phyloP scores from a whole-genome alignment of 53 echinoderm and acorn worm species.

The Holothuria scabra region DNA sequence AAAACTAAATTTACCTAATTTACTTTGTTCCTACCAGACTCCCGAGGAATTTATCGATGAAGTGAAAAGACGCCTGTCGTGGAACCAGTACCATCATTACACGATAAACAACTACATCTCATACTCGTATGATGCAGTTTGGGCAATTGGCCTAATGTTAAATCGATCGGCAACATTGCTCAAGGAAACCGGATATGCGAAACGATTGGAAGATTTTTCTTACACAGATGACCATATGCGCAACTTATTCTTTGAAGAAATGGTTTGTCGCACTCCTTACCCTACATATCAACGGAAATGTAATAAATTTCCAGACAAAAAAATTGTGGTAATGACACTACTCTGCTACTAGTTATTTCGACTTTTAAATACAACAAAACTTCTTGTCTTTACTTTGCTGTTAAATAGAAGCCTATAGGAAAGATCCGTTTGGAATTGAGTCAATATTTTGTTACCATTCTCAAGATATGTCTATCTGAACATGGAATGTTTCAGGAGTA shows the following conservation, averaged over 20 bases:
- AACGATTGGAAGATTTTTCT: conserved; percentile 58
- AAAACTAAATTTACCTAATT: neutral
- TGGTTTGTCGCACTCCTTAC: neutral
- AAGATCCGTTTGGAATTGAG: no score
- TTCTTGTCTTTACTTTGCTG: no score
- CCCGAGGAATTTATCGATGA: conserved; percentile 45
- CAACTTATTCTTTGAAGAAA: conserved; percentile 48
- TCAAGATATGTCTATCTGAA: no score
- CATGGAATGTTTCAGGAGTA: no score
- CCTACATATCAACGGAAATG: neutral
- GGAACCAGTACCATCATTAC: conserved; percentile 52
- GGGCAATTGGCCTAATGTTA: conserved; percentile 60
- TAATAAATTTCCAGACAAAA: no score
- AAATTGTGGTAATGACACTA: no score
- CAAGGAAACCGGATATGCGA: neutral
- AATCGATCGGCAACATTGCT: conserved; percentile 47
- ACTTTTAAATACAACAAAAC: no score
- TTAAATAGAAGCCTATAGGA: no score
- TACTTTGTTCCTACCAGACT: neutral
- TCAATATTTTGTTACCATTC: no score
- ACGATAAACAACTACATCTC: conserved; percentile 58
- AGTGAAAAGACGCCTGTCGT: conserved; percentile 46
- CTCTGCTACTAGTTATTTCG: no score
- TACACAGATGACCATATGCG: conserved; percentile 60
- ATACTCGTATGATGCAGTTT: conserved; percentile 58